phyloP scores from a whole-genome alignment of 30 jellyfish, hydroid and myxozoan species.

The Chironex yamaguchii region DNA sequence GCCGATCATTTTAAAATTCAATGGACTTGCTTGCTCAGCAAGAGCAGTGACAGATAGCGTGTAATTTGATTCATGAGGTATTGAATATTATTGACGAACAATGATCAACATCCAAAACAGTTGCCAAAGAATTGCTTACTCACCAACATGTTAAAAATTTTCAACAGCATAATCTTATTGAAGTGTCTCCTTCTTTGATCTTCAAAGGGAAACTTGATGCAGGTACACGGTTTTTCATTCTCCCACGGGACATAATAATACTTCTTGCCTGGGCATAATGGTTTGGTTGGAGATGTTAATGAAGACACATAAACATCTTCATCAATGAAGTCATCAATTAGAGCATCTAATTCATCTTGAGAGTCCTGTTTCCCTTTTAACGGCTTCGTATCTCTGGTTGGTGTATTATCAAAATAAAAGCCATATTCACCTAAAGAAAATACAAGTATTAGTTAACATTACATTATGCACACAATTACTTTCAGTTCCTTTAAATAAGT shows the following conservation, averaged over 20 bases:
- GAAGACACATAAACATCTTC: conserved; percentile 70
- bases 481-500: no score
- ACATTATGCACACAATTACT: no score
- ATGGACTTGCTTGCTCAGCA: no score
- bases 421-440: conserved; percentile 85
- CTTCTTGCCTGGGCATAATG: conserved; percentile 72
- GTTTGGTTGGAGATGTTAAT: conserved; percentile 68
- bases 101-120: no score
- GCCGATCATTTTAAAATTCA: no score
- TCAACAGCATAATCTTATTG: conserved; percentile 74
- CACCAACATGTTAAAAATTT: conserved; percentile 85
- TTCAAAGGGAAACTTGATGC: conserved; percentile 91
- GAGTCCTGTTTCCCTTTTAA: neutral
- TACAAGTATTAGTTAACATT: no score
- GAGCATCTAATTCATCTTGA: conserved; percentile 41
- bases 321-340: conserved; percentile 53
- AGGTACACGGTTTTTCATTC: conserved; percentile 83
- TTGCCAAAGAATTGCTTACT: no score
- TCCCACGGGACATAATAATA: conserved; percentile 81
- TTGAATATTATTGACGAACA: no score
- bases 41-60: neutral
- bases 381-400: conserved; percentile 40
- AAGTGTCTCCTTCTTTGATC: conserved; percentile 89
- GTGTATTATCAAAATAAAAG: conserved; percentile 64
- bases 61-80: neutral